Evolutionary conservation across 37 sponge, comb jelly and placozoan species (phyloP).

Genomic region (Ephydatia muelleri): DNA sequence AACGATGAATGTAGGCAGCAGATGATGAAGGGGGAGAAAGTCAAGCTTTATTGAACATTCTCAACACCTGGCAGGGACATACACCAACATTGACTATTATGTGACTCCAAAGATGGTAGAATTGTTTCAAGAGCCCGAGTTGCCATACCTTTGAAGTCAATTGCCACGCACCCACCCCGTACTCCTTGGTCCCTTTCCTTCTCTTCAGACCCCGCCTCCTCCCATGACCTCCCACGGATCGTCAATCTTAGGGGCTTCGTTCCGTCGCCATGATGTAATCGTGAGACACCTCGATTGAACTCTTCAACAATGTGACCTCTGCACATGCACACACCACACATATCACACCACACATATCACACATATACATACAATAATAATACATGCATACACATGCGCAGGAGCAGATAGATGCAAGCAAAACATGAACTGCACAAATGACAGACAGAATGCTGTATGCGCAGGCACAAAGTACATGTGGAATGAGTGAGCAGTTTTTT

Average conservation of each 20-base stretch:
- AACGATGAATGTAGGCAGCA: conserved; percentile 88
- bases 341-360: too few relatives aligned
- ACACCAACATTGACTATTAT: background rate
- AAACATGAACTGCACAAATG: background rate
- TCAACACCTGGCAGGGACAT: conserved; percentile 87
- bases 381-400: too few relatives aligned
- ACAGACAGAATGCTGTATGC: too few relatives aligned
- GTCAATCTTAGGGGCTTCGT: conserved; percentile 32
- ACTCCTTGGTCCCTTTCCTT: conserved; percentile 81
- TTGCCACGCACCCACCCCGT: conserved; percentile 76
- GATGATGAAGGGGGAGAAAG: conserved; percentile 85
- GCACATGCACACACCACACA: background rate
- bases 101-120: background rate
- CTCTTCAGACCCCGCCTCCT: conserved; percentile 29
- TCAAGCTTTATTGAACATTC: conserved; percentile 97
- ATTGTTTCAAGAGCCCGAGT: background rate
- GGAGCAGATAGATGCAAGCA: too few relatives aligned
- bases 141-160: conserved; percentile 94
- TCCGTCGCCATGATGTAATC: conserved; percentile 95
- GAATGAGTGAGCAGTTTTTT: background rate
- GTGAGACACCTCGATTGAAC: conserved; percentile 94
- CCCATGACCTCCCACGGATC: background rate
- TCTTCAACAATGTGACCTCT: conserved; percentile 87
- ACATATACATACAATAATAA: too few relatives aligned
- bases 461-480: background rate